Evolutionary conservation across 2,888 invertebrate species (phyloP), one percentile per base, ranked within the genome.

Genomic region (Hedya salicella): DNA sequence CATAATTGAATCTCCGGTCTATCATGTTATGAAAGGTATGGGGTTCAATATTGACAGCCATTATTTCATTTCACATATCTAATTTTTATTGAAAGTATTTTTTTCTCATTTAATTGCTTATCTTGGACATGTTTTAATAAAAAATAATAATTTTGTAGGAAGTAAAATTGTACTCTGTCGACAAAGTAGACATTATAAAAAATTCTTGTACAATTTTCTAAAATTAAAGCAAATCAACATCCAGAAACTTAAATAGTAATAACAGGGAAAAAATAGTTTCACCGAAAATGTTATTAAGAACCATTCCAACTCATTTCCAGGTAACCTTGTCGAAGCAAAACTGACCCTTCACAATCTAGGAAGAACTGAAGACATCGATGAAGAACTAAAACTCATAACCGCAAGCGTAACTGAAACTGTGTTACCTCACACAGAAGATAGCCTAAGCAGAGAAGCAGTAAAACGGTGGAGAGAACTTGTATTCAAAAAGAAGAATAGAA

Each of bases 1-100:
- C 9, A 21, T 67, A 36, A 62, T 62, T 1, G 67, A 67, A 14
- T 56, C 62, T 16, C 67, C 62, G 0, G 40, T 62, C 4, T 62
- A 42, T 25, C 32, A 46, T 16, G 50, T 62, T 5, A 61, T 61
- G 14, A 62, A 56, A 62, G 67, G 67, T 67, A 36, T 21, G n/a
- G 4, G 0, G 11, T 17, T 14, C 13, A 0, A 13, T 50, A 25
- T 6, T 25, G 25, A 6, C 25, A 6, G 6, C 21, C 1, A 9
- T 25, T 25, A 25, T 11, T 5, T 3, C n/a, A 5, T 11, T 5
- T 3, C 11, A 2, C 3, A 11, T 13, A 2, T 13, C 3, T n/a
- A 11, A 25, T n/a, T n/a, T 49, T 6, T 1, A 6, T 30, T 49
- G n/a, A n/a, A n/a, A n/a, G n/a, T n/a, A n/a, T n/a, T n/a, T n/a